phyloP scores from a whole-genome alignment of 2,888 invertebrate genomes.

The Psylliodes chrysocephalus region DNA sequence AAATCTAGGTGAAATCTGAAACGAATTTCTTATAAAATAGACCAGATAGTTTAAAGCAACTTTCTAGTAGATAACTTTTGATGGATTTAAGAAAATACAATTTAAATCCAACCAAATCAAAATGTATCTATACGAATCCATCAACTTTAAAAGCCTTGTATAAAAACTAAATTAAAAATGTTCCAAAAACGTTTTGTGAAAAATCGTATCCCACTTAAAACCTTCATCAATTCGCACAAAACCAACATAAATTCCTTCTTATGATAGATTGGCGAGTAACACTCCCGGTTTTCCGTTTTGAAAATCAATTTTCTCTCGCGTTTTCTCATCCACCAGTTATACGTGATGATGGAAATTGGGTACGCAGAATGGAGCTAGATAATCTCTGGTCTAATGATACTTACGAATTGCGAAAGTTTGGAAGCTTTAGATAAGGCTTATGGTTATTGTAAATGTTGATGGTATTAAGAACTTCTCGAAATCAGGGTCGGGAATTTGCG shows the following conservation, averaged over 20 bases:
- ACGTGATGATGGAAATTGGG: constrained; percentile 6
- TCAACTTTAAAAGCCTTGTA: too few species aligned
- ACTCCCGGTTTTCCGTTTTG: neutral
- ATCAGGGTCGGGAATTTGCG: neutral
- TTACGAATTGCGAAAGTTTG: constrained; percentile 33
- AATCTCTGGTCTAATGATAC: constrained; percentile 28
- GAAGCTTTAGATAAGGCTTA: constrained; percentile 34
- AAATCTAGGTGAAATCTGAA: too few species aligned
- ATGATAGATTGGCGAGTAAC: neutral
- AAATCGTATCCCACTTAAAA: neutral
- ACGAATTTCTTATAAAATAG: too few species aligned
- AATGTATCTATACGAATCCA: too few species aligned
- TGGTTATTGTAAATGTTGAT: constrained; percentile 25
- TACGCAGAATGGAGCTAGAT: constrained; percentile 17
- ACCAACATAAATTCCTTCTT: neutral
- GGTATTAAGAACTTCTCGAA: constrained; percentile 21
- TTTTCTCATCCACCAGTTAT: neutral
- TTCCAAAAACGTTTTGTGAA: neutral
- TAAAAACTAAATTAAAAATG: neutral
- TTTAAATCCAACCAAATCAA: too few species aligned
- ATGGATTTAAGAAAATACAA: too few species aligned
- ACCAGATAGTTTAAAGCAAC: too few species aligned
- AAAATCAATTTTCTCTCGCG: constrained; percentile 13
- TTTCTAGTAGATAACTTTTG: too few species aligned
- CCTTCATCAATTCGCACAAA: neutral